These are phyloP conservation scores for Tachina grossa DNA, from an alignment of 2,888 invertebrate genomes.

Conservation along the genomic window DNA sequence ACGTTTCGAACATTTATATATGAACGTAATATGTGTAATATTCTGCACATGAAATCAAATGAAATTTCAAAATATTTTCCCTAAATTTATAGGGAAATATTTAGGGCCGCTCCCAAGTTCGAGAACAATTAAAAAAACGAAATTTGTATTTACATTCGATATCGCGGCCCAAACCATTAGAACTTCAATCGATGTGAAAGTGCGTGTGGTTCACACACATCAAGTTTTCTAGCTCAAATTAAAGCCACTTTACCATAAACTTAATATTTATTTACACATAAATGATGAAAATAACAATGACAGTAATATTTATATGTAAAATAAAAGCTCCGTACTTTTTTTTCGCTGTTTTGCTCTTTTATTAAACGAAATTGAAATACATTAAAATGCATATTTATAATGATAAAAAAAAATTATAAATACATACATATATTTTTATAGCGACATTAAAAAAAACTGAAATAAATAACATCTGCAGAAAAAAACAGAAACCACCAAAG, in stretches of 20 bases:
- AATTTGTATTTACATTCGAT: too few relatives aligned
- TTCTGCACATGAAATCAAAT: too few relatives aligned
- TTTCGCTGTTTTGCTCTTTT: not conserved
- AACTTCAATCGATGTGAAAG: too few relatives aligned
- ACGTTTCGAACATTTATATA: too few relatives aligned
- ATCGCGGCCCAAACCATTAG: too few relatives aligned
- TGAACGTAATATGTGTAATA: too few relatives aligned
- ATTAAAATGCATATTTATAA: constrained; percentile 16
- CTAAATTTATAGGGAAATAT: too few relatives aligned
- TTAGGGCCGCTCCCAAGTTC: too few relatives aligned
- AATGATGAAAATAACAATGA: constrained; percentile 23
- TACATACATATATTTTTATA: not conserved
- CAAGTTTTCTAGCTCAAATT: not conserved
- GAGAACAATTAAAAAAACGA: too few relatives aligned
- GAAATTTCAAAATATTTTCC: too few relatives aligned
- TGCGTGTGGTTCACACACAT: too few relatives aligned
- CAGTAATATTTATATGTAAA: not conserved
- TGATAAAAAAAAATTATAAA: not conserved
- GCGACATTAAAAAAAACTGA: not conserved
- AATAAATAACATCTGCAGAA: constrained; percentile 8
- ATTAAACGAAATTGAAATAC: not conserved
- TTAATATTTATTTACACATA: constrained; percentile 8
- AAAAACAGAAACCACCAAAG: constrained; percentile 40
- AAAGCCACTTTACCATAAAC: not conserved
- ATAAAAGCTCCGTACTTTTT: not conserved